phyloP scores from a whole-genome alignment of 2,888 invertebrate species.

The Phyllotreta cruciferae region DNA sequence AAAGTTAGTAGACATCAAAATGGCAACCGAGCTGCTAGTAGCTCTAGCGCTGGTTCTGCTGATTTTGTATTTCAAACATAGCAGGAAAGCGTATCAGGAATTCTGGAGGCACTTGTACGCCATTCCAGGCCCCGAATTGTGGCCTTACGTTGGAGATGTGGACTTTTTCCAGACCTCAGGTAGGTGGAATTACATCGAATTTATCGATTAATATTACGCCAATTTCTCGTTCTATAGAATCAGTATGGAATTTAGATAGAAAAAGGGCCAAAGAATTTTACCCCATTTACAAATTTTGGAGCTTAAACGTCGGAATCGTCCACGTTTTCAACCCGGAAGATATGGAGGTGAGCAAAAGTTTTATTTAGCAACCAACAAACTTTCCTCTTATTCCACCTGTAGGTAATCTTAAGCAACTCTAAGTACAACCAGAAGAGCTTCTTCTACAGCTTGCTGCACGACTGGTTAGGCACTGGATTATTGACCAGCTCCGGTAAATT shows the following conservation, averaged over 20 bases:
- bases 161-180: conserved; percentile 7
- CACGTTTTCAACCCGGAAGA: conserved; percentile 34
- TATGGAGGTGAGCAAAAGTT: conserved; percentile 41
- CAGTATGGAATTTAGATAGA: conserved; percentile 16
- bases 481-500: conserved; percentile 40
- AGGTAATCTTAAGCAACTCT: conserved; percentile 36
- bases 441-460: conserved; percentile 36
- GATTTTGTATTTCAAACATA: not conserved
- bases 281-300: conserved; percentile 37
- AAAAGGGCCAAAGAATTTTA: conserved; percentile 24
- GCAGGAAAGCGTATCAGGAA: conserved; percentile 15
- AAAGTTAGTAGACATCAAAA: no score
- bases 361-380: no score
- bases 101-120: conserved; percentile 25
- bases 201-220: not conserved
- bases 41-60: not conserved
- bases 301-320: conserved; percentile 23
- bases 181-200: no score
- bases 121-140: conserved; percentile 19
- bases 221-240: conserved; percentile 18
- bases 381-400: not conserved
- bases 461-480: conserved; percentile 42
- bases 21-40: conserved; percentile 1
- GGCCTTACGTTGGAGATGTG: conserved; percentile 17
- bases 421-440: conserved; percentile 37